Percentiles rank a stretch among this genome's conserved stretches.
Evolutionary conservation across 2,113 vertebrate species (phyloP).

Genomic region (Callaeas wilsoni): DNA sequence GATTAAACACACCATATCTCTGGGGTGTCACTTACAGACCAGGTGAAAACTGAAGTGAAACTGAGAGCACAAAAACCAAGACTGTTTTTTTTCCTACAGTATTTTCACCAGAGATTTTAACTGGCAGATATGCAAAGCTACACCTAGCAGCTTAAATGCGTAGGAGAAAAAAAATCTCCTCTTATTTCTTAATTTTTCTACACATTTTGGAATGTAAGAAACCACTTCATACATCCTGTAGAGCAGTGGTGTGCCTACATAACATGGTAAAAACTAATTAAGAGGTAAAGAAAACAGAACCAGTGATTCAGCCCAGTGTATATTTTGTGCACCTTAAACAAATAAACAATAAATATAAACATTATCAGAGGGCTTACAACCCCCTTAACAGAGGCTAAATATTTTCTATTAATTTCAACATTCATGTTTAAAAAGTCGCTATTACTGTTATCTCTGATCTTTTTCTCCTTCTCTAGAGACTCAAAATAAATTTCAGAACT

Average conservation of each 20-base stretch:
- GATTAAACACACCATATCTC: not conserved
- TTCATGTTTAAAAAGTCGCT: not conserved
- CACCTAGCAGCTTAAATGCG: not conserved
- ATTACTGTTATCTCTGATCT: not conserved
- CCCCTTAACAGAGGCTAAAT: not conserved
- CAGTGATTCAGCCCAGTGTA: not conserved
- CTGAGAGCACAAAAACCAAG: not conserved
- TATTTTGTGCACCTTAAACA: not conserved
- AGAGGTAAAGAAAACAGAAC: not conserved
- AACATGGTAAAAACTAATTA: not conserved
- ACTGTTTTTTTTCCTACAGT: not conserved
- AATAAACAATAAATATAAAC: not conserved
- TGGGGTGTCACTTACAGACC: not conserved
- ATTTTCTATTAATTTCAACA: not conserved
- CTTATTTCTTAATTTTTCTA: not conserved
- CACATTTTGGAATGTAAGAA: not conserved
- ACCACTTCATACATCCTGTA: not conserved
- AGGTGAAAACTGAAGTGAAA: not conserved
- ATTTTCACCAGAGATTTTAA: not conserved
- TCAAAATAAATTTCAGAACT: conserved; percentile 1
- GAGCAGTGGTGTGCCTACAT: not conserved
- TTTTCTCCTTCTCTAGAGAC: not conserved
- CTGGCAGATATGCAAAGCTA: not conserved
- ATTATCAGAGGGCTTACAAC: not conserved
- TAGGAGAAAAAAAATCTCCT: not conserved